Conservation (phyloP, 2,113 vertebrate genomes). For the Halcyon senegalensis region DNA sequence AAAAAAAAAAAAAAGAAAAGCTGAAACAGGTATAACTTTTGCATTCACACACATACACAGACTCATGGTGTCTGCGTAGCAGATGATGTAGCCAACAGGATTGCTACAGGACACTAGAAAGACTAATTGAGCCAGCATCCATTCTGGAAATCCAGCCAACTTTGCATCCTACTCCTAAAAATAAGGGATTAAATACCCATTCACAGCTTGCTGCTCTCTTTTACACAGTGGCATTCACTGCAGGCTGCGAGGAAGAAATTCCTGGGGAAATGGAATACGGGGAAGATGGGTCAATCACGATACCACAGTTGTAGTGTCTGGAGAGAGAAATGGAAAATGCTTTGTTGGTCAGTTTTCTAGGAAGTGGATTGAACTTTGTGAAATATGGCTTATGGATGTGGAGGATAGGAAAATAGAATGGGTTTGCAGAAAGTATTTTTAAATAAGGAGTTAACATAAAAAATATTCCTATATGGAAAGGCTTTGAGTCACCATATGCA, state of each 20-base stretch:
- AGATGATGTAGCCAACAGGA: neutral
- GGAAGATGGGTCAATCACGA: rapidly evolving
- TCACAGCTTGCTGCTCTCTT: neutral
- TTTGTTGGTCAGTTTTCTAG: neutral
- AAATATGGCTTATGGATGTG: neutral
- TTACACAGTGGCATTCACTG: neutral
- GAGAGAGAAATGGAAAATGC: neutral
- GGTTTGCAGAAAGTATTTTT: neutral
- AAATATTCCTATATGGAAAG: slow-evolving; percentile 45
- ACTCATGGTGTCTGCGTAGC: rapidly evolving
- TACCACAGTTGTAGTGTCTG: neutral
- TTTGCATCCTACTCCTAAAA: neutral
- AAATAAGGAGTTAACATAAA: neutral
- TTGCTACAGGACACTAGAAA: neutral
- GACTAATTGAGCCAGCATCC: neutral
- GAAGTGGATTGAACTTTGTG: neutral
- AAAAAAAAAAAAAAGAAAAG: neutral
- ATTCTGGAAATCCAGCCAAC: slow-evolving; percentile 1
- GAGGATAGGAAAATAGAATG: neutral
- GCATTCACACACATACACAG: too few species aligned
- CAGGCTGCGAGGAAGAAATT: neutral
- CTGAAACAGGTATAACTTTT: neutral
- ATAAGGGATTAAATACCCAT: neutral
- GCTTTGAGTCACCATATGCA: neutral
- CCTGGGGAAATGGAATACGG: neutral